Base-by-base conservation (phyloP, 1,140 invertebrate species). In the Drosophila lacteicornis region DNA sequence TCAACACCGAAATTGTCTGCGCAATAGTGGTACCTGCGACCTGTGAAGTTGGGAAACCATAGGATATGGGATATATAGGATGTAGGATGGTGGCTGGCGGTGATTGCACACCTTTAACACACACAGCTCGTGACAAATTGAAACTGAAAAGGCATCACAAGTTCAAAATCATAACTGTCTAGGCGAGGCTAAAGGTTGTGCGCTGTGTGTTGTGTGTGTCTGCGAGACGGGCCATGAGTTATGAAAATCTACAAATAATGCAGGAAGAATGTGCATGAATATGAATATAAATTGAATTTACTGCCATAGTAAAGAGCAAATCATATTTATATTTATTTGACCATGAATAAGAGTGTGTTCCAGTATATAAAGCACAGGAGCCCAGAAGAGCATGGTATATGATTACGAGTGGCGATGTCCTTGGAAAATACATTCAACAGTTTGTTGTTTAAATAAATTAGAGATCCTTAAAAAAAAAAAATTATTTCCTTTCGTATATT, bases 251-350 rank as follows among this genome's bases (percentile, higher is more conserved):
- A 63, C 79, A 76, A 71, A 81, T 77, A 80, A 80, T 84, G 73
- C 61, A 66, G 56, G 47, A 65, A 74, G 65, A 63, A 85, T 76
- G 67, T 51, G 65, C 63, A 80, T 70, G 66, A 76, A 75, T 82
- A 83, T 82, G 80, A 82, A 84, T 80, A 84, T 84, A 84, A 84
- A 84, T 84, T 73, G 81, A 84, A 80, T 80, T 62, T 79, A 73
- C 78, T 63, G 51, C 33, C 49, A 42, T 56, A 60, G 59, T 50
- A 53, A 65, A 63, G 66, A 65, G 73, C 50, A 68, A 84, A 77
- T 77, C 77, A 57, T 61, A 84, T 84, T 84, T 84, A 79, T 80
- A 80, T 84, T 84, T 79, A 84, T 81, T 84, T 84, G 81, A 84
- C 81, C 66, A 84, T 77, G 66, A 82, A 65, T 47, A 43, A 79